Percentiles rank a stretch among this genome's conserved stretches.
Conservation (phyloP, 2,113 vertebrate genomes). For the Myiagra hebetior region DNA sequence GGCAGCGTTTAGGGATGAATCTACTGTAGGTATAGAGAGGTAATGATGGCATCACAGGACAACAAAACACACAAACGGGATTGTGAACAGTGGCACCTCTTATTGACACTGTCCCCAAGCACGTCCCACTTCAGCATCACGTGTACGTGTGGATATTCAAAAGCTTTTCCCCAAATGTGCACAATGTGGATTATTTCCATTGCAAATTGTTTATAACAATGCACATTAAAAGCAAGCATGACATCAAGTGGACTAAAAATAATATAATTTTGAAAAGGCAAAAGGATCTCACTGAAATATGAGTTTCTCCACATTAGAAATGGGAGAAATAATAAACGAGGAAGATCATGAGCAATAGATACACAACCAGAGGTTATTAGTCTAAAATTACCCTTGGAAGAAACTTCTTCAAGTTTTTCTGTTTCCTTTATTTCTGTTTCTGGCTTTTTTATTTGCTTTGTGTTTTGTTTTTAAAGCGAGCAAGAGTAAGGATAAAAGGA, state of each 20-base stretch:
- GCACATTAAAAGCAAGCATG: neutral
- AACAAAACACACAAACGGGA: neutral
- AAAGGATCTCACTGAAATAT: neutral
- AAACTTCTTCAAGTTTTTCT: neutral
- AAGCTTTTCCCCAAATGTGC: neutral
- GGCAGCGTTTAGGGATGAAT: neutral
- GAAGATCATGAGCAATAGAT: neutral
- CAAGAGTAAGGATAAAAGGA: conserved; percentile 16
- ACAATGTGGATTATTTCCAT: neutral
- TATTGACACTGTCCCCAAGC: neutral
- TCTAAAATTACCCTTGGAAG: neutral
- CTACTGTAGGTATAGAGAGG: neutral
- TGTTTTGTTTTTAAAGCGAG: neutral
- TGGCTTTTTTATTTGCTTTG: neutral
- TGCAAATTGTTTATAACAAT: neutral
- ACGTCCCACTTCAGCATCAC: neutral
- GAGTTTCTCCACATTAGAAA: neutral
- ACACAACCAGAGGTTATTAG: neutral
- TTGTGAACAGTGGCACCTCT: neutral
- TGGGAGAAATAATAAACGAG: neutral
- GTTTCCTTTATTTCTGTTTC: conserved; percentile 6
- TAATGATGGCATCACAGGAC: neutral
- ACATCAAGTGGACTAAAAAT: neutral
- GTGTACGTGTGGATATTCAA: fast-evolving
- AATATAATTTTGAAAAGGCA: neutral